These are phyloP conservation scores for Drosophila macrospina DNA, from an alignment of 2,888 invertebrate genomes.

Conservation along the genomic window DNA sequence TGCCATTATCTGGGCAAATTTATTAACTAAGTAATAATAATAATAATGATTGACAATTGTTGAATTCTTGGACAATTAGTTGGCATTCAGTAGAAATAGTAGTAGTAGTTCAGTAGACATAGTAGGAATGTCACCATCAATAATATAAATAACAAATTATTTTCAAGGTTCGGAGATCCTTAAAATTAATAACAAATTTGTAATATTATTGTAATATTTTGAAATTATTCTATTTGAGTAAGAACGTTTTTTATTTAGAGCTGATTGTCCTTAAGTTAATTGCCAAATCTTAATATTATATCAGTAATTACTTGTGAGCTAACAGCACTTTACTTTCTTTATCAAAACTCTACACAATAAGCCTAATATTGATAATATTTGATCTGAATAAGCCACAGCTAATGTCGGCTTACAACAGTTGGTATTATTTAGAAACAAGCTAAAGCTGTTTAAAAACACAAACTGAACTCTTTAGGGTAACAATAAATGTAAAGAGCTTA, in stretches of 20 bases:
- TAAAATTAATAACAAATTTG: too few relatives aligned
- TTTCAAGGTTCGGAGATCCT: conserved; percentile 19
- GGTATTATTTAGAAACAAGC: neutral
- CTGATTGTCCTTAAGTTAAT: too few relatives aligned
- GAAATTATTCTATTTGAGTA: too few relatives aligned
- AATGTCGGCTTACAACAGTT: neutral
- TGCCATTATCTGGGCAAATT: conserved; percentile 52
- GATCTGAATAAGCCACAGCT: neutral
- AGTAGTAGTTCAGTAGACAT: too few relatives aligned
- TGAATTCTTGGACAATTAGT: conserved; percentile 35
- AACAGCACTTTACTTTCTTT: too few relatives aligned
- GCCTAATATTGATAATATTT: neutral
- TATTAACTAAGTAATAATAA: conserved; percentile 21
- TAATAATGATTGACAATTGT: conserved; percentile 37
- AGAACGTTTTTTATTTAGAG: too few relatives aligned
- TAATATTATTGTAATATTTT: too few relatives aligned
- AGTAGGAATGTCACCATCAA: conserved; percentile 17
- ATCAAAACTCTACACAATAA: neutral
- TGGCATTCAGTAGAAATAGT: too few relatives aligned
- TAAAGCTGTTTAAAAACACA: neutral
- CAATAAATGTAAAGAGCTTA: conserved; percentile 8
- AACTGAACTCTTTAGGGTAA: neutral
- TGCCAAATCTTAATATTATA: too few relatives aligned
- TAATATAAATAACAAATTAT: conserved; percentile 11
- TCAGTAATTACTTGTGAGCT: too few relatives aligned